Evolutionary conservation across 2,113 vertebrate genomes (phyloP), one percentile per base, ranked within the genome.

Genomic region (Salminus brasiliensis): DNA sequence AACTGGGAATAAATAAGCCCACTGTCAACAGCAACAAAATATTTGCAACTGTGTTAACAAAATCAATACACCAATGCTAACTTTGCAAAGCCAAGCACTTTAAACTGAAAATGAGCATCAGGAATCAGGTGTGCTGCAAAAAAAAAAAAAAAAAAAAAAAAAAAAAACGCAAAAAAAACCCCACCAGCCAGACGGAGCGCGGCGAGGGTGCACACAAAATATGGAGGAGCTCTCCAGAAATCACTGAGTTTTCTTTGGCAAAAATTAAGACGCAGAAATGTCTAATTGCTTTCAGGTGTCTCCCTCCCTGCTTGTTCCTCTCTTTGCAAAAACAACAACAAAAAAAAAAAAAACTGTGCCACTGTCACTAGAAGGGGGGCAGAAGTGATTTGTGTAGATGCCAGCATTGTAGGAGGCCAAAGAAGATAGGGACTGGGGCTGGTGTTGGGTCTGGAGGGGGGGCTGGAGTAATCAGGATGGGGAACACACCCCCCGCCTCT

Each of bases 301-400:
- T 72, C 72, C 45, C 52, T 78, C 55, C 66, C 74, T 76, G 23
- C 63, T 71, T 66, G 74, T 62, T 84, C 78, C 80, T 78, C 85
- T 77, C 71, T 23, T 36, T 80, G 2, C 10, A 55, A 55, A 55
- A 47, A 47, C 8, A 15, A 11, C 13, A 2, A 15, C 8, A 8
- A 2, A 52, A 52, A n/a, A 52, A 5, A 49, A 49, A 12, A 52
- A 73, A 81, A 83, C 83, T 81, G 85, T 82, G 75, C 62, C 85
- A 82, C 55, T 80, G 80, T 78, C 79, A 85, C 81, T 76, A 80
- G 80, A 94, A 94, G 93, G 93, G 94, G 74, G 92, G 94, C 93
- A 87, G 80, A 89, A 87, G 93, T 93, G 93, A 95, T 95, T 95
- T 95, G 94, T 95, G 95, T 95, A 96, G 95, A 94, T 94, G 95